Conservation (phyloP, 37 sponge, comb jelly and placozoan genomes). For the Trichoplax adhaerens region DNA sequence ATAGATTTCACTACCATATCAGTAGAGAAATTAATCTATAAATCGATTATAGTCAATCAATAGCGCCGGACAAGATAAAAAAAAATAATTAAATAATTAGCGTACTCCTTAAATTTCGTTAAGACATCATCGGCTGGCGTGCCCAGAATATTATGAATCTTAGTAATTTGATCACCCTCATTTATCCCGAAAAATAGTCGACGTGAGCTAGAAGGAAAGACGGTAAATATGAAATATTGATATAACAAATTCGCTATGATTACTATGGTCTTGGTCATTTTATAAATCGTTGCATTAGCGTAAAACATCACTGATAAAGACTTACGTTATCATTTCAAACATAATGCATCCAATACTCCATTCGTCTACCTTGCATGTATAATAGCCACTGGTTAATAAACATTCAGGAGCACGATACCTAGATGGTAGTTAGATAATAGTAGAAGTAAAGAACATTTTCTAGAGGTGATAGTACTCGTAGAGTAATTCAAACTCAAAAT, state of each 20-base stretch:
- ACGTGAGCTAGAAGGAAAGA: slow-evolving; percentile 29
- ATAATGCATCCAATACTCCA: slow-evolving; percentile 98
- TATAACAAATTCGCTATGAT: too few relatives aligned
- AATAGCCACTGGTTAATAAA: slow-evolving; percentile 82
- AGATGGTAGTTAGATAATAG: background rate
- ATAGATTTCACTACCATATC: too few relatives aligned
- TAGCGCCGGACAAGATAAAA: background rate
- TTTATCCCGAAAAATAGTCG: slow-evolving; percentile 93
- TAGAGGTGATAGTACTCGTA: too few relatives aligned
- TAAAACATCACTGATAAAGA: background rate
- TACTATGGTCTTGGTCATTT: too few relatives aligned
- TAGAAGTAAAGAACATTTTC: background rate
- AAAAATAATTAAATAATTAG: background rate
- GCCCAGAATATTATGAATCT: slow-evolving; percentile 77
- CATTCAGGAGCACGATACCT: slow-evolving; percentile 98
- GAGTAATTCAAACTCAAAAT: too few relatives aligned
- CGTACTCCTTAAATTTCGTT: slow-evolving; percentile 43
- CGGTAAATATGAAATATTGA: background rate
- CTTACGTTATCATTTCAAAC: slow-evolving; percentile 78
- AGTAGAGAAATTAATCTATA: too few relatives aligned
- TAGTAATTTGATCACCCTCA: slow-evolving; percentile 77
- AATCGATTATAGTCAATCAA: too few relatives aligned
- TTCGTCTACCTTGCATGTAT: slow-evolving; percentile 88
- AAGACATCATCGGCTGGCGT: slow-evolving; percentile 61
- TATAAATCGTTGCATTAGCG: background rate